A percentile compares a stretch with the other conserved stretches of the same genome.
Evolutionary conservation across 2,113 vertebrate genomes (phyloP).

Genomic region (Aythya baeri): DNA sequence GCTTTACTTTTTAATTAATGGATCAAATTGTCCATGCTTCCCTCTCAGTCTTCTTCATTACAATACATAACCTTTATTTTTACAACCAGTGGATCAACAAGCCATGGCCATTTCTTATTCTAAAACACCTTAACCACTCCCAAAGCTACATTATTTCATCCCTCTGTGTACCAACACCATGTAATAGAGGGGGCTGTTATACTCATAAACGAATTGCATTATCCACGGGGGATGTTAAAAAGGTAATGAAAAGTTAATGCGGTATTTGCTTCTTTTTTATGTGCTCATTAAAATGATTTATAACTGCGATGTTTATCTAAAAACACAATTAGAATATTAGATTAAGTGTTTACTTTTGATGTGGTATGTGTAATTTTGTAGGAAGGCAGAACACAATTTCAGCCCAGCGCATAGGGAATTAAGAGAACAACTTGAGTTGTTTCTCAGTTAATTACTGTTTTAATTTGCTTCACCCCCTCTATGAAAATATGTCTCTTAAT

Average conservation of each 20-base stretch:
- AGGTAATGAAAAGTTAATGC: slow-evolving; percentile 57
- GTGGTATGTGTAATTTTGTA: slow-evolving; percentile 1
- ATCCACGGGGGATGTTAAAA: slow-evolving; percentile 22
- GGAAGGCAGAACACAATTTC: neutral
- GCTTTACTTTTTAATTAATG: neutral
- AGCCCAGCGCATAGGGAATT: neutral
- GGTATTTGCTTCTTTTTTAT: slow-evolving; percentile 35
- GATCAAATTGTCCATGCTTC: neutral
- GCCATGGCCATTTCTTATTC: neutral
- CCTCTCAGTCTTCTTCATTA: neutral
- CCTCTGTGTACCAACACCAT: neutral
- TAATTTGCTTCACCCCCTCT: neutral
- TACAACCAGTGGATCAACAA: neutral
- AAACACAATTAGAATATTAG: slow-evolving; percentile 50
- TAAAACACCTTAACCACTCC: slow-evolving; percentile 2
- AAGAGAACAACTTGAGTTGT: neutral
- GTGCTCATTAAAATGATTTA: slow-evolving; percentile 49
- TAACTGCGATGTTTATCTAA: neutral
- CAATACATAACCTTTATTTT: slow-evolving; percentile 44
- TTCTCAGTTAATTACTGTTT: slow-evolving; percentile 41
- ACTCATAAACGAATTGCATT: neutral
- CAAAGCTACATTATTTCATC: slow-evolving; percentile 11
- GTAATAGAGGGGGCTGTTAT: neutral
- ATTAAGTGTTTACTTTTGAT: slow-evolving; percentile 52
- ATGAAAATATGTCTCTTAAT: neutral